phyloP scores from a whole-genome alignment of 2,888 invertebrate species.

The Octodonta nipae region DNA sequence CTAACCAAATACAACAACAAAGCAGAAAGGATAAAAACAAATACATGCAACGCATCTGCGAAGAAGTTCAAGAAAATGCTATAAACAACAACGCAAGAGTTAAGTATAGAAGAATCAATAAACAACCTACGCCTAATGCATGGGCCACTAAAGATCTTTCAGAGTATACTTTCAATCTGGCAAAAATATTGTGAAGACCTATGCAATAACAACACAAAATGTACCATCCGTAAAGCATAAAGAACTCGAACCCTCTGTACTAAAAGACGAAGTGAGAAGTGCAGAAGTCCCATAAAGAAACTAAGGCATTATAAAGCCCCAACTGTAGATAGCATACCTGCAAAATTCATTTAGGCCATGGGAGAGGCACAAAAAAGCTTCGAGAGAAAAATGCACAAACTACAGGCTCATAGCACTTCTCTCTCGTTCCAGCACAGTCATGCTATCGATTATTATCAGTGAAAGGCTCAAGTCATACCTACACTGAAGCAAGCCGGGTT shows the following conservation, averaged over 20 bases:
- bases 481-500: neutral
- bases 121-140: neutral
- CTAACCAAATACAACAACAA: no score
- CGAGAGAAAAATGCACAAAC: neutral
- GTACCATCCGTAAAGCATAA: neutral
- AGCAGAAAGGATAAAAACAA: neutral
- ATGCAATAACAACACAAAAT: neutral
- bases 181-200: neutral
- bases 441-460: neutral
- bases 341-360: neutral
- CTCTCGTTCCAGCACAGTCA: neutral
- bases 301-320: neutral
- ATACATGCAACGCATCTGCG: neutral
- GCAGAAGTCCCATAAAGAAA: neutral
- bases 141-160: no score
- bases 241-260: neutral
- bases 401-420: conserved; percentile 1
- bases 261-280: neutral
- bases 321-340: neutral
- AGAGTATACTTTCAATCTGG: neutral
- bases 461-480: neutral
- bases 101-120: no score
- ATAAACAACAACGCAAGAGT: neutral
- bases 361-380: neutral
- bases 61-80: neutral